Evolutionary conservation across 2,797 vertebrate genomes (phyloP).

Genomic region (Strix occidentalis): DNA sequence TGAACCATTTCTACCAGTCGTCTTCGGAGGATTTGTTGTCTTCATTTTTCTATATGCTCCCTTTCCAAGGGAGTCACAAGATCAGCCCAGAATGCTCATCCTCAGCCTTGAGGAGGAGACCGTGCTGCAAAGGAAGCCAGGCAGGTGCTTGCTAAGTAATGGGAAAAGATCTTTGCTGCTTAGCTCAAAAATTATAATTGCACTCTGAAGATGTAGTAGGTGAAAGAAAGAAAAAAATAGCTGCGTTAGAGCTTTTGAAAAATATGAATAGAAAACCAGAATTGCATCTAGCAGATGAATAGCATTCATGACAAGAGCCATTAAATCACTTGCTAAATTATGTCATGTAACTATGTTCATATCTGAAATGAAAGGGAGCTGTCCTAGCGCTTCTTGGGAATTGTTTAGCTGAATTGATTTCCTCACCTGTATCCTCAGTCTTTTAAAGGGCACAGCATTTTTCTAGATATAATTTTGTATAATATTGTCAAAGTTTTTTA

Average conservation of each 20-base stretch:
- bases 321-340: constrained; percentile 37
- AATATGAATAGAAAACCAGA: constrained; percentile 19
- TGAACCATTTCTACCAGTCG: background rate
- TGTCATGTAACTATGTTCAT: background rate
- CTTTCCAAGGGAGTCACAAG: background rate
- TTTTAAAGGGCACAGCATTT: background rate
- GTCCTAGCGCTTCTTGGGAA: background rate
- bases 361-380: constrained; percentile 3
- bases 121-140: background rate
- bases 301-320: constrained; percentile 3
- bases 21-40: background rate
- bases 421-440: background rate
- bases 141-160: background rate
- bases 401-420: constrained; percentile 12
- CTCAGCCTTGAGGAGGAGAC: background rate
- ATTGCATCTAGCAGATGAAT: constrained; percentile 8
- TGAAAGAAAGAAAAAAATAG: background rate
- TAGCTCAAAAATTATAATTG: background rate
- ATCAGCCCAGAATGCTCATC: background rate
- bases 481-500: background rate
- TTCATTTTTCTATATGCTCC: background rate
- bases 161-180: background rate
- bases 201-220: background rate
- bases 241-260: background rate
- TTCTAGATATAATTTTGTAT: background rate